A percentile compares a stretch with the other conserved stretches of the same genome.
Conservation (phyloP, 2,113 vertebrate species). For the Climacteris rufus region DNA sequence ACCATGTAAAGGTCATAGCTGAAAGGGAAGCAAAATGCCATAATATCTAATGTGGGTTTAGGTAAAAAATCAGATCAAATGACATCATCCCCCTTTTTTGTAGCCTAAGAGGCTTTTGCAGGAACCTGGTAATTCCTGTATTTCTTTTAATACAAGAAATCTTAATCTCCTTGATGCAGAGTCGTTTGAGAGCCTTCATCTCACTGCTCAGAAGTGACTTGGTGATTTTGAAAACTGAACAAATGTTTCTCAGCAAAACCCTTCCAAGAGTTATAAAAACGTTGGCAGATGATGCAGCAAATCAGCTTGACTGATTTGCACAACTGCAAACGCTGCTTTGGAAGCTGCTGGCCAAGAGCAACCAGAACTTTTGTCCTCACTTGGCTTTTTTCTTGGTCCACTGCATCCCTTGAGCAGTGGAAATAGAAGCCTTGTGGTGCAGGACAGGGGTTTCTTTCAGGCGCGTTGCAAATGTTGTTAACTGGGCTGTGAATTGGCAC, state of each 20-base stretch:
- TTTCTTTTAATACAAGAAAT: background rate
- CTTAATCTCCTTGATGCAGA: background rate
- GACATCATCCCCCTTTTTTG: background rate
- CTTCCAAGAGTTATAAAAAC: background rate
- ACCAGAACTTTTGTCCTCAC: conserved; percentile 23
- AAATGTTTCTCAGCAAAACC: background rate
- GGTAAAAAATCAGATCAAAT: background rate
- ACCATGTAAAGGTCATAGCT: background rate
- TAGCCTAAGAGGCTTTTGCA: background rate
- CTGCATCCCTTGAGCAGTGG: background rate
- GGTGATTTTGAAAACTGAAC: background rate
- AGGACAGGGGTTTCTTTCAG: conserved; percentile 5
- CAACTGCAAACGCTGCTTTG: background rate
- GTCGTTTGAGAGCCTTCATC: background rate
- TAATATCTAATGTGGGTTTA: background rate
- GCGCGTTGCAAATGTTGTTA: background rate
- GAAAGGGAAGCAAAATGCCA: background rate
- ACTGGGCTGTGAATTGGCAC: background rate
- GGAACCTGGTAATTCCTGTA: background rate
- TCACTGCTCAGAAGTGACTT: background rate
- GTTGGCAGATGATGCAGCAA: background rate
- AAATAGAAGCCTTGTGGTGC: background rate
- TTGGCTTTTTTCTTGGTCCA: background rate
- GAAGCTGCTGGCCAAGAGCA: conserved; percentile 10
- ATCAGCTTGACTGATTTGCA: conserved; percentile 9